Evolutionary conservation across 2,113 vertebrate species (phyloP).

Genomic region (Recurvirostra avosetta): DNA sequence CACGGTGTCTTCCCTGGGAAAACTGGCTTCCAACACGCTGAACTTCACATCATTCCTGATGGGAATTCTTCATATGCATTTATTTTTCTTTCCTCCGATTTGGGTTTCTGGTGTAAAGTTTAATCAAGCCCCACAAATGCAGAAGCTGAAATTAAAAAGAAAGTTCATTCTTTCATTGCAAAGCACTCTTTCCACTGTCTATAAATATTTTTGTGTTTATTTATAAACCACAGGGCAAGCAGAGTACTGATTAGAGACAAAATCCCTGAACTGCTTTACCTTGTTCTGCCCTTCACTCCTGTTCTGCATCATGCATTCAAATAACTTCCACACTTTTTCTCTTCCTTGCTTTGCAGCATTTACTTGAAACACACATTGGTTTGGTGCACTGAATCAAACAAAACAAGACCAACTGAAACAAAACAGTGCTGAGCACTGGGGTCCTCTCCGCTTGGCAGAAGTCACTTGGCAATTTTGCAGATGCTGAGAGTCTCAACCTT

Average conservation of each 20-base stretch:
- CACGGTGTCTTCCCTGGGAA: not conserved
- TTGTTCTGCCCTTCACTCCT: not conserved
- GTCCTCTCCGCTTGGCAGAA: not conserved
- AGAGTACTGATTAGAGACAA: not conserved
- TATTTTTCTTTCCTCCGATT: not conserved
- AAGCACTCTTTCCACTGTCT: not conserved
- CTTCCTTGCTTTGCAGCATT: not conserved
- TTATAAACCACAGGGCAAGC: not conserved
- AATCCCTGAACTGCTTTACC: not conserved
- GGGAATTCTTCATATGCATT: not conserved
- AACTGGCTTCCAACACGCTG: not conserved
- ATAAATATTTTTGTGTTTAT: not conserved
- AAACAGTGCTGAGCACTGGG: not conserved
- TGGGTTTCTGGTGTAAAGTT: constrained; percentile 9
- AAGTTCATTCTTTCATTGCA: not conserved
- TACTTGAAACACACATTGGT: not conserved
- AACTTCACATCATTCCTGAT: not conserved
- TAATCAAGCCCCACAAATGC: not conserved
- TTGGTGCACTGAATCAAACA: not conserved
- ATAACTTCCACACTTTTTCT: not conserved
- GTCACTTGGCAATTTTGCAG: not conserved
- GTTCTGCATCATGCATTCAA: not conserved
- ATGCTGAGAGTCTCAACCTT: not conserved
- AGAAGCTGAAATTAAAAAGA: not conserved
- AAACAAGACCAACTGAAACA: constrained; percentile 8